phyloP scores from a whole-genome alignment of 2,797 vertebrate genomes.

The Acropternis orthonyx region DNA sequence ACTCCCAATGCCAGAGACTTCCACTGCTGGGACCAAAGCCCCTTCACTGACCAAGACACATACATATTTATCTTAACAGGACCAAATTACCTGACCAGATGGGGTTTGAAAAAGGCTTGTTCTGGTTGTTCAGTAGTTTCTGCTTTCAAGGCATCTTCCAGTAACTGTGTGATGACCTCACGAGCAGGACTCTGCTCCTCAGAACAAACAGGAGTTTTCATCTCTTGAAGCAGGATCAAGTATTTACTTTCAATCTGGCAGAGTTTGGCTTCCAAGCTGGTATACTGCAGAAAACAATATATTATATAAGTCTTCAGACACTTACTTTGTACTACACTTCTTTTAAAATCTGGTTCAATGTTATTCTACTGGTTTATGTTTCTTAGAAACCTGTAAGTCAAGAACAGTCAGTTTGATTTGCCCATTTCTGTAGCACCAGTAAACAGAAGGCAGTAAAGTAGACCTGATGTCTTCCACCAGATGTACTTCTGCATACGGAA shows the following conservation, averaged over 20 bases:
- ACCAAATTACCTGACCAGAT: slow-evolving; percentile 86
- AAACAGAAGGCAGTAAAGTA: background rate
- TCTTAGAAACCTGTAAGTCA: background rate
- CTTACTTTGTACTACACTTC: background rate
- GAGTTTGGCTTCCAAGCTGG: slow-evolving; percentile 90
- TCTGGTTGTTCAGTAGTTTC: slow-evolving; percentile 86
- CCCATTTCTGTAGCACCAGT: background rate
- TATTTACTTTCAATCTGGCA: slow-evolving; percentile 98
- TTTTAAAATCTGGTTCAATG: background rate
- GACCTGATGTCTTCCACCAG: background rate
- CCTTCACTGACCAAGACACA: background rate
- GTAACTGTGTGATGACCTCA: slow-evolving; percentile 88
- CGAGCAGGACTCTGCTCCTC: slow-evolving; percentile 82
- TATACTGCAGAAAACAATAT: slow-evolving; percentile 77
- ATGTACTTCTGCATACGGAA: background rate
- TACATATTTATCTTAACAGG: background rate
- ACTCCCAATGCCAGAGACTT: background rate
- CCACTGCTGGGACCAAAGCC: background rate
- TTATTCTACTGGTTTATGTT: background rate
- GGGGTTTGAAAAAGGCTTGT: slow-evolving; percentile 86
- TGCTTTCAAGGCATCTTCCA: slow-evolving; percentile 92
- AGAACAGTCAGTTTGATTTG: background rate
- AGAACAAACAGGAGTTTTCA: slow-evolving; percentile 89
- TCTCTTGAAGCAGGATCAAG: slow-evolving; percentile 92
- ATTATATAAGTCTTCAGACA: background rate